phyloP scores from a whole-genome alignment of 2,797 vertebrate species.

The Syndactyla subalaris region DNA sequence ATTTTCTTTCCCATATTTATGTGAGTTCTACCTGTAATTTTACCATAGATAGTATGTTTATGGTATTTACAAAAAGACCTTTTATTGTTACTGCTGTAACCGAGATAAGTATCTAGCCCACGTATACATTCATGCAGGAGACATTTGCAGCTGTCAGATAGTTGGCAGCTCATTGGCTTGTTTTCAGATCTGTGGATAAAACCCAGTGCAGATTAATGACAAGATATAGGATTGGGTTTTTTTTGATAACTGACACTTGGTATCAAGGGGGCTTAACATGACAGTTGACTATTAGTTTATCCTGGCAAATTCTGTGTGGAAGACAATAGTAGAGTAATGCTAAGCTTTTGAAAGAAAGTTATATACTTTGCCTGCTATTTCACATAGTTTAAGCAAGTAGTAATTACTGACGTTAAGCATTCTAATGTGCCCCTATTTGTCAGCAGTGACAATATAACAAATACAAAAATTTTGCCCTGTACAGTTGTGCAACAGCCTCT shows the following conservation, averaged over 20 bases:
- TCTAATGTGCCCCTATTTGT: background rate
- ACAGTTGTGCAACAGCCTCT: background rate
- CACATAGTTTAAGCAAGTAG: background rate
- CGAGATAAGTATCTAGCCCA: conserved; percentile 46
- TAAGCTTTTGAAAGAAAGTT: background rate
- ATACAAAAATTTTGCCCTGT: background rate
- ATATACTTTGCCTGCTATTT: background rate
- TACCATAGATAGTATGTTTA: background rate
- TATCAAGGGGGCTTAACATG: background rate
- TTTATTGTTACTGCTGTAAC: background rate
- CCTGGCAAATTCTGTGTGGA: background rate
- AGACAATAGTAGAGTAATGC: background rate
- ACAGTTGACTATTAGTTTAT: background rate
- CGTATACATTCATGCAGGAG: background rate
- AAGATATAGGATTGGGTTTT: background rate
- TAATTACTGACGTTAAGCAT: background rate
- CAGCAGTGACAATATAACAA: background rate
- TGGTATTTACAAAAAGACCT: background rate
- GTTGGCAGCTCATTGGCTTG: background rate
- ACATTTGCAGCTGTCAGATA: conserved; percentile 28
- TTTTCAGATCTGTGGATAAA: conserved; percentile 37
- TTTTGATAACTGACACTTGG: background rate
- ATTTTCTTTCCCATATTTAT: background rate
- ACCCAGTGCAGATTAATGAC: conserved; percentile 13
- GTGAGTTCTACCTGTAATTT: background rate